Evolutionary conservation across 2,888 invertebrate genomes (phyloP), one percentile per base, ranked within the genome.

Genomic region (Morinoia aosen): DNA sequence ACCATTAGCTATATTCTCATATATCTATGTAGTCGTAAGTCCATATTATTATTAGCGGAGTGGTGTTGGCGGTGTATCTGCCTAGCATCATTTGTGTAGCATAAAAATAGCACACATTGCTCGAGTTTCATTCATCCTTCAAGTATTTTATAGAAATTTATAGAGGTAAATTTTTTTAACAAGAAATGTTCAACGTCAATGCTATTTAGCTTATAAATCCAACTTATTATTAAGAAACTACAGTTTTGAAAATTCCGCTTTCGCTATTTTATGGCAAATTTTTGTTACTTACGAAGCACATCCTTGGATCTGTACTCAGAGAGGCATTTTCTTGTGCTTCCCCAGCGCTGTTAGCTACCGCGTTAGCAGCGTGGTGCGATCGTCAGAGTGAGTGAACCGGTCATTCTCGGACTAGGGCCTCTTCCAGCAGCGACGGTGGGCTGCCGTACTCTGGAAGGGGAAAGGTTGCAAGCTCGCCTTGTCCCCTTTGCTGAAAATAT

Each of bases 1-100:
- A 76, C 76, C 76, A 76, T 76, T 76, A 76, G 76, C 76, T 76
- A 76, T 76, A 76, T 76, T 76, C 76, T 76, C 76, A 76, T 76
- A 76, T 76, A 76, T 76, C 76, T 76, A 76, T 19, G 76, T 76
- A 76, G 76, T 33, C 76, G 19, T 76, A 76, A 76, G 76, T 33
- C 76, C 76, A 25, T 76, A 76, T 76, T 76, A 76, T 33, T 19
- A 76, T 33, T 76, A 76, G 76, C 25, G 8, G 76, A 76, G 76
- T 16, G 76, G 76, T 76, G 76, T 33, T 76, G 76, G 76, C 25
- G 76, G 76, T 76, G 76, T 76, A 76, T 25, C 76, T 33, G 76
- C 76, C 76, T 76, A 76, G 76, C 76, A 76, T 76, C 76, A 76
- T 76, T 76, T 76, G 76, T 76, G 76, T 76, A 76, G 76, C 76